Conservation (phyloP, 2,797 vertebrate species). For the Siniperca obscura region DNA sequence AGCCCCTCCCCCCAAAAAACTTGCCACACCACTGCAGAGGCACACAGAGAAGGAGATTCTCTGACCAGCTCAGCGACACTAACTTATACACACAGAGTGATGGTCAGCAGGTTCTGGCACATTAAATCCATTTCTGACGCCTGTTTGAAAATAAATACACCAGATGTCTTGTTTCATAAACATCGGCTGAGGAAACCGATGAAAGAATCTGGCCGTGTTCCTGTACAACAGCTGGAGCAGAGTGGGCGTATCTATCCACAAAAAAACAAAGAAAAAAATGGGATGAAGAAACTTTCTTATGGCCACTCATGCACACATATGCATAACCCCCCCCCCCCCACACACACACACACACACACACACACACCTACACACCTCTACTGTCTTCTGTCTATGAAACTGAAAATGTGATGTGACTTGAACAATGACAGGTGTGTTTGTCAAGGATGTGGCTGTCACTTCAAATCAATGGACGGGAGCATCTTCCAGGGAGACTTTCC, state of each 20-base stretch:
- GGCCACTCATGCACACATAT: constrained; percentile 64
- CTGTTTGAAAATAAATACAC: constrained; percentile 74
- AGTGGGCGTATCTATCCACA: constrained; percentile 60
- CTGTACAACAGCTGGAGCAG: constrained; percentile 74
- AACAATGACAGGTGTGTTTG: constrained; percentile 87
- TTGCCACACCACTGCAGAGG: constrained; percentile 65
- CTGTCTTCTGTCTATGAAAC: constrained; percentile 71
- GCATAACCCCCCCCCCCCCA: constrained; percentile 32
- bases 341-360: constrained; percentile 35
- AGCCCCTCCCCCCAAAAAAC: constrained; percentile 59
- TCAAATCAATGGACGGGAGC: constrained; percentile 79
- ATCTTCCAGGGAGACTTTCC: constrained; percentile 76
- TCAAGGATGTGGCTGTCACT: constrained; percentile 86
- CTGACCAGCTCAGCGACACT: constrained; percentile 66
- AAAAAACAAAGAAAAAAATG: constrained; percentile 26
- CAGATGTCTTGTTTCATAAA: constrained; percentile 81
- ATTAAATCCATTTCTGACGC: constrained; percentile 74
- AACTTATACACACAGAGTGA: constrained; percentile 63
- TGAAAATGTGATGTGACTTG: constrained; percentile 85
- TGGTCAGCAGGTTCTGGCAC: constrained; percentile 78
- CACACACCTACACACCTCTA: constrained; percentile 63
- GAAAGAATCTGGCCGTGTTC: constrained; percentile 69
- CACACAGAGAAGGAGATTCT: constrained; percentile 37
- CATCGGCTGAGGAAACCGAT: constrained; percentile 65
- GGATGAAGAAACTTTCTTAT: constrained; percentile 64